Evolutionary conservation across 2,797 vertebrate genomes (phyloP).

Genomic region (Ciconia nigra): DNA sequence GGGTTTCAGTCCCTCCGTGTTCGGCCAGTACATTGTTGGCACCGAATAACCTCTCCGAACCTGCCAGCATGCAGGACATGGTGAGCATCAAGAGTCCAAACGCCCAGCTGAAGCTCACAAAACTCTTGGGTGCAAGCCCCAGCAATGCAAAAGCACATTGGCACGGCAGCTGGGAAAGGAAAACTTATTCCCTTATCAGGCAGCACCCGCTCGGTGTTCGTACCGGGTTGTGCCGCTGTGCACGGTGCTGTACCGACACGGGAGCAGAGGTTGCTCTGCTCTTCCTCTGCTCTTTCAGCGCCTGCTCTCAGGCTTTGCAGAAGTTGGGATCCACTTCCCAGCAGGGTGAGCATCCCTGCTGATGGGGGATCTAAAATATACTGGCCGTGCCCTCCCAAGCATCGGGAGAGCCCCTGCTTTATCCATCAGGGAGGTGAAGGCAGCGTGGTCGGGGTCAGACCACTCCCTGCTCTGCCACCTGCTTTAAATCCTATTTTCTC

Average conservation of each 20-base stretch:
- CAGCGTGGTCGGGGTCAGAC: fast-evolving
- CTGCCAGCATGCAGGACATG: fast-evolving
- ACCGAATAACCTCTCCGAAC: not conserved
- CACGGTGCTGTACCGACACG: fast-evolving
- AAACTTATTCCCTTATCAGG: not conserved
- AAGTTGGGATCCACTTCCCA: not conserved
- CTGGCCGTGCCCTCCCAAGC: fast-evolving
- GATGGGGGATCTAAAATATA: fast-evolving
- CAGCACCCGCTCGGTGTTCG: not conserved
- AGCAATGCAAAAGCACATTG: fast-evolving
- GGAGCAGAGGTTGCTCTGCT: not conserved
- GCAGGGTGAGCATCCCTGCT: not conserved
- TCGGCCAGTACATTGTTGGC: fast-evolving
- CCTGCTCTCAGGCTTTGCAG: not conserved
- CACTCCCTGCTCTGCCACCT: not conserved
- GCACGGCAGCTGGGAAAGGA: not conserved
- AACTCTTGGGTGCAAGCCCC: not conserved
- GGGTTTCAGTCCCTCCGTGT: fast-evolving
- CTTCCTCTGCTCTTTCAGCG: not conserved
- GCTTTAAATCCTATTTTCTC: not conserved
- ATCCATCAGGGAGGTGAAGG: not conserved
- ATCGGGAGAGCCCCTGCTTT: not conserved
- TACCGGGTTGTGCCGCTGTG: fast-evolving
- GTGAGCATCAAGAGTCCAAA: not conserved
- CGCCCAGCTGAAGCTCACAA: not conserved